A percentile compares a stretch with the other conserved stretches of the same genome.
phyloP scores from a whole-genome alignment of 2,797 vertebrate species.

The Pelobates cultripes region DNA sequence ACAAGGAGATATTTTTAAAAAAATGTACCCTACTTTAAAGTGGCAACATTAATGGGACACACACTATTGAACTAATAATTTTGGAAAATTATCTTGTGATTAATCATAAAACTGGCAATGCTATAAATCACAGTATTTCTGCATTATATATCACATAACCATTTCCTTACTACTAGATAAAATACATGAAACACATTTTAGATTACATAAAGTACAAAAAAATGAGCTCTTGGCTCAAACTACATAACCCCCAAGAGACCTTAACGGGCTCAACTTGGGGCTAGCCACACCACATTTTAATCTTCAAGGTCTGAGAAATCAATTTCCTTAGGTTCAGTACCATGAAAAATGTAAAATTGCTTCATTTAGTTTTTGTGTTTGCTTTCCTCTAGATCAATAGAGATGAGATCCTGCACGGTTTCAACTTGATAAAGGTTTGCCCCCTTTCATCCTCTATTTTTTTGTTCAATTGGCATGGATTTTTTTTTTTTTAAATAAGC shows the following conservation, averaged over 20 bases:
- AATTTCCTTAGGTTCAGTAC: slow-evolving; percentile 47
- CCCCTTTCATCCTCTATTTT: background rate
- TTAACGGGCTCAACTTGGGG: slow-evolving; percentile 24
- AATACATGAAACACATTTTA: background rate
- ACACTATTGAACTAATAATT: too few species aligned
- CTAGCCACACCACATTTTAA: slow-evolving; percentile 37
- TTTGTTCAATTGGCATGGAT: background rate
- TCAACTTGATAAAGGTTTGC: slow-evolving; percentile 21
- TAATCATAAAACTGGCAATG: too few species aligned
- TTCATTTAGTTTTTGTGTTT: slow-evolving; percentile 39
- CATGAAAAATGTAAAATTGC: slow-evolving; percentile 44
- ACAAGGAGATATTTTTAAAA: background rate
- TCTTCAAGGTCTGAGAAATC: slow-evolving; percentile 48
- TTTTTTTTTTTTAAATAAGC: background rate
- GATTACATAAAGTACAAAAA: background rate
- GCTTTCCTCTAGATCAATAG: slow-evolving; percentile 41
- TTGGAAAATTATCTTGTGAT: too few species aligned
- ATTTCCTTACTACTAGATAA: background rate
- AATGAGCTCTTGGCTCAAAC: background rate
- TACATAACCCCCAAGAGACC: slow-evolving; percentile 6
- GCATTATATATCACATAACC: background rate
- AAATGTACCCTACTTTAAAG: background rate
- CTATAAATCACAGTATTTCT: too few species aligned
- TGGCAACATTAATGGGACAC: background rate
- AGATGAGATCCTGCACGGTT: slow-evolving; percentile 32